Conservation (phyloP, 2,113 vertebrate species). For the Corydoras sp. region DNA sequence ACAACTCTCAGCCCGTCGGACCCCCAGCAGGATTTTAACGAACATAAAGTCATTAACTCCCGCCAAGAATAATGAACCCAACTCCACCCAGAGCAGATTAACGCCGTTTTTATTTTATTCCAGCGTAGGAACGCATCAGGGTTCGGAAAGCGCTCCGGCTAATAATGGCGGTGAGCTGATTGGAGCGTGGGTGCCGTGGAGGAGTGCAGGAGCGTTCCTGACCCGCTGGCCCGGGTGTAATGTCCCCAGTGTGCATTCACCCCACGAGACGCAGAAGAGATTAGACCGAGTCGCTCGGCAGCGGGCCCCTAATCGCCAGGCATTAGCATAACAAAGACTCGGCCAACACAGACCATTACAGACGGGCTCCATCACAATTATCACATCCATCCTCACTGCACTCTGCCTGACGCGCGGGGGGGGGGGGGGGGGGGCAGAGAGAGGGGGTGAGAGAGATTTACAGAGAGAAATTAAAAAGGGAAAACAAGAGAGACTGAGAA, state of each 20-base stretch:
- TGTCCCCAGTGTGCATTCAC: constrained; percentile 42
- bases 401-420: neutral
- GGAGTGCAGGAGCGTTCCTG: constrained; percentile 25
- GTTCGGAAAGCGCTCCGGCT: neutral
- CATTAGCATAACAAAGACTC: constrained; percentile 49
- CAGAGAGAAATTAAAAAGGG: neutral
- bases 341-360: constrained; percentile 49
- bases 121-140: constrained; percentile 7
- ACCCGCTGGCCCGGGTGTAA: constrained; percentile 42
- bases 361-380: constrained; percentile 51
- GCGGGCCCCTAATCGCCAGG: constrained; percentile 46
- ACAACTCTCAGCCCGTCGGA: neutral
- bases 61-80: constrained; percentile 25
- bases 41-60: constrained; percentile 11
- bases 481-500: constrained; percentile 12
- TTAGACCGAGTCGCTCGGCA: constrained; percentile 43
- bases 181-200: constrained; percentile 10
- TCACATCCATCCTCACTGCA: constrained; percentile 44
- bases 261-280: constrained; percentile 35
- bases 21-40: constrained; percentile 15
- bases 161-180: neutral
- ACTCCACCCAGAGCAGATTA: constrained; percentile 9
- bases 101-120: constrained; percentile 20
- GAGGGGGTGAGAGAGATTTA: too few species aligned
- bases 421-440: too few species aligned